Evolutionary conservation across 92 coral and sea anemone genomes (phyloP).

Genomic region (Blastomussa wellsi): DNA sequence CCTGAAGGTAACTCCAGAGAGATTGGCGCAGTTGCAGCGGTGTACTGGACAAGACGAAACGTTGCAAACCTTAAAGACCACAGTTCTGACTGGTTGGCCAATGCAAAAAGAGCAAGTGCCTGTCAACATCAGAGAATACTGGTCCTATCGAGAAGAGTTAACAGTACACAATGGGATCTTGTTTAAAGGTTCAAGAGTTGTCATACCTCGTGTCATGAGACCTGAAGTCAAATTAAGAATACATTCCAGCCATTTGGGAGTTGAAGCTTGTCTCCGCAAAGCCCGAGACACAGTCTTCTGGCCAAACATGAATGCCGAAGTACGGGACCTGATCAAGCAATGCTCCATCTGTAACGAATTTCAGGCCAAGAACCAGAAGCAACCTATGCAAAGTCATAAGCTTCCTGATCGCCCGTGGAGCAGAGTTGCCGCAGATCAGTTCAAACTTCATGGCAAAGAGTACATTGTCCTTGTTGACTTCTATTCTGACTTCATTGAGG

Average conservation of each 20-base stretch:
- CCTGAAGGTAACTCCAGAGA: constrained; percentile 39
- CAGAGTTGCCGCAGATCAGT: constrained; percentile 38
- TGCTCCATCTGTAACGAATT: constrained; percentile 48
- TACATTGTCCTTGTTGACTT: constrained; percentile 21
- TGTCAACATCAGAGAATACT: too few species aligned
- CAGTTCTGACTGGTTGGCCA: too few species aligned
- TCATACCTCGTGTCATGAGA: too few species aligned
- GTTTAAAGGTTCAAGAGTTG: too few species aligned
- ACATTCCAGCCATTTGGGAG: constrained; percentile 49
- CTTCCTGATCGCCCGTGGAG: constrained; percentile 56
- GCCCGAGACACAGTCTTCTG: constrained; percentile 53
- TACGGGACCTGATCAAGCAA: constrained; percentile 36
- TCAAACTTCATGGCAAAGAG: constrained; percentile 15
- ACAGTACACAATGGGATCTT: too few species aligned
- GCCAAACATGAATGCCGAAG: constrained; percentile 57
- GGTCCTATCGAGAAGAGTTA: too few species aligned
- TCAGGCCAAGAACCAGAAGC: constrained; percentile 35
- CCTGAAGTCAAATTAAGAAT: too few species aligned
- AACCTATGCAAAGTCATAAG: constrained; percentile 35
- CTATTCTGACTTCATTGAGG: constrained; percentile 22
- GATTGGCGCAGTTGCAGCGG: constrained; percentile 39
- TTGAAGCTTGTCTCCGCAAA: constrained; percentile 54
- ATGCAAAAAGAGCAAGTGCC: too few species aligned
- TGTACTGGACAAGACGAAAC: constrained; percentile 40
- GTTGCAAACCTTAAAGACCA: constrained; percentile 42